These are phyloP conservation scores for Aphelenchoides besseyi DNA, from an alignment of 1,140 invertebrate species.

Conservation along the genomic window DNA sequence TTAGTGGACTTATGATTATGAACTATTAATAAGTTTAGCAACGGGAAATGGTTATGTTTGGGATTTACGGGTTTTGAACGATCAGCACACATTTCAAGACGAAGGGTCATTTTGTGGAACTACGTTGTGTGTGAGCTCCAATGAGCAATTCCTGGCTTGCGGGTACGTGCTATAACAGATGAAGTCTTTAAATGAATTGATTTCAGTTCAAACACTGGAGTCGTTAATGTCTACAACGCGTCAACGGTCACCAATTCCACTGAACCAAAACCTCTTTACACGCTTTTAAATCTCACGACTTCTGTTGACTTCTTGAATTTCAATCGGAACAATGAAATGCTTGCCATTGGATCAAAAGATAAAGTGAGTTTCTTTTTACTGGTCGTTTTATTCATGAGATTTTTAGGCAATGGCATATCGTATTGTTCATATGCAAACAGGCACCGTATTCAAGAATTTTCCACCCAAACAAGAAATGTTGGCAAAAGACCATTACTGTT, in stretches of 20 bases:
- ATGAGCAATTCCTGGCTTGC: conserved; percentile 48
- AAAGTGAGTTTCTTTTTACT: conserved; percentile 37
- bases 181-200: not conserved
- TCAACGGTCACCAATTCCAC: conserved; percentile 3
- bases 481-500: conserved; percentile 17
- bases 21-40: conserved; percentile 23
- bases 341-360: conserved; percentile 41
- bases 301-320: conserved; percentile 36
- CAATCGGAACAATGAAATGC: conserved; percentile 37
- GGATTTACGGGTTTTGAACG: conserved; percentile 24
- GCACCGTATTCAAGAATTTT: conserved; percentile 48
- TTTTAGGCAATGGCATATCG: conserved; percentile 45
- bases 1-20: conserved; percentile 17
- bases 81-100: conserved; percentile 36
- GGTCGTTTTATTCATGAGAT: conserved; percentile 21
- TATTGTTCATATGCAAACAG: conserved; percentile 30
- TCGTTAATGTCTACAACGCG: conserved; percentile 45
- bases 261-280: conserved; percentile 28
- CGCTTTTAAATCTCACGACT: conserved; percentile 43
- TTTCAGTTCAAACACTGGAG: conserved; percentile 49
- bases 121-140: conserved; percentile 28
- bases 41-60: conserved; percentile 43
- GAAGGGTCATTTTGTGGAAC: conserved; percentile 42
- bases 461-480: conserved; percentile 45
- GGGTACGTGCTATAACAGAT: conserved; percentile 29